Percentiles rank a stretch among this genome's conserved stretches.
phyloP scores from a whole-genome alignment of 2,888 invertebrate species.

The Drosophila testacea region DNA sequence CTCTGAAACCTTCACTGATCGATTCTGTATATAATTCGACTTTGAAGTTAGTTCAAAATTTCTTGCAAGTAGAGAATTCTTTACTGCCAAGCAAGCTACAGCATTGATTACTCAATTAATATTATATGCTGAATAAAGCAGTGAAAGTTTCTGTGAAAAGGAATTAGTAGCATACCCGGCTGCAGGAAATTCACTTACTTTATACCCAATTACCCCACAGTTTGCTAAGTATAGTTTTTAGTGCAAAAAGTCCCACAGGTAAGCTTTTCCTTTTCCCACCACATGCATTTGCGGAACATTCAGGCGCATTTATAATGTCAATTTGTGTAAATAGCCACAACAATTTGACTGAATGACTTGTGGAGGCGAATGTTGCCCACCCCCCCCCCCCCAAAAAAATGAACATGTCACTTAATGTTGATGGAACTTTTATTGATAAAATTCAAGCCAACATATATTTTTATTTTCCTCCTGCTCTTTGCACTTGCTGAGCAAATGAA shows the following conservation, averaged over 20 bases:
- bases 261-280: constrained; percentile 2
- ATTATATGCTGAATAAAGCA: no score
- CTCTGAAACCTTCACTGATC: no score
- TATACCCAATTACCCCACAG: no score
- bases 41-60: no score
- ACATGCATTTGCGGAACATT: constrained; percentile 21
- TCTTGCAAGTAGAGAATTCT: no score
- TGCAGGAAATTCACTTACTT: no score
- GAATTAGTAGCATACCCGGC: no score
- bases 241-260: neutral
- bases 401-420: constrained; percentile 44
- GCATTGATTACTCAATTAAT: no score
- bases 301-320: constrained; percentile 60
- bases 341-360: constrained; percentile 56
- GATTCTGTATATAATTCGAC: no score
- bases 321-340: constrained; percentile 69
- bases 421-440: constrained; percentile 71
- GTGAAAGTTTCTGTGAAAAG: no score
- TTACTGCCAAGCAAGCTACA: no score
- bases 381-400: neutral
- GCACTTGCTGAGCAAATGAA: constrained; percentile 53
- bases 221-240: no score
- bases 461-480: neutral
- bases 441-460: constrained; percentile 3
- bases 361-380: neutral